phyloP scores from a whole-genome alignment of 2,797 vertebrate genomes.

The Brotula barbata region DNA sequence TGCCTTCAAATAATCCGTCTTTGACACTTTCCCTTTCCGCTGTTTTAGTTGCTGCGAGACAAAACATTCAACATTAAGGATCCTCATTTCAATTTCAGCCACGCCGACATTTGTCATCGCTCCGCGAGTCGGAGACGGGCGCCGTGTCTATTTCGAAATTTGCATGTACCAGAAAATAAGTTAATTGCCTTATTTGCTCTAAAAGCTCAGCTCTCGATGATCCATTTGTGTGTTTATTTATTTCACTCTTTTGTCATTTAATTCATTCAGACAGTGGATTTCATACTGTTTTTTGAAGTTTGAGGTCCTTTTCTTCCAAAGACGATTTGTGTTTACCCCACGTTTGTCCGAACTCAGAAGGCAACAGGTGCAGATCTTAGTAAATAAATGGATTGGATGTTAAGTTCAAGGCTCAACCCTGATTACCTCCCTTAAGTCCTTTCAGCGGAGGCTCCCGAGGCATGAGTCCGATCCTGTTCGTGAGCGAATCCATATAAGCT shows the following conservation, averaged over 20 bases:
- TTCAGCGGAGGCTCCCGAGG: slow-evolving; percentile 56
- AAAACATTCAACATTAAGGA: slow-evolving; percentile 10
- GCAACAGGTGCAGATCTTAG: slow-evolving; percentile 67
- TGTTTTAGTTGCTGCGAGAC: background rate
- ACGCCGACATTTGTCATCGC: background rate
- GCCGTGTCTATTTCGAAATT: background rate
- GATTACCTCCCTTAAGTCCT: slow-evolving; percentile 73
- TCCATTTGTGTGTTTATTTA: too few relatives aligned
- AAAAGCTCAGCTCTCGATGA: too few relatives aligned
- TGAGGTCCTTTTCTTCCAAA: slow-evolving; percentile 1
- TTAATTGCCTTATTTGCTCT: background rate
- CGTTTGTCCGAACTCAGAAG: slow-evolving; percentile 22
- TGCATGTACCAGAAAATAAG: background rate
- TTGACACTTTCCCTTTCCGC: background rate
- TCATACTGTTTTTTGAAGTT: background rate
- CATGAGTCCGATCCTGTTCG: slow-evolving; percentile 46
- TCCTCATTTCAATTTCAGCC: slow-evolving; percentile 15
- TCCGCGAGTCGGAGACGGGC: too few relatives aligned
- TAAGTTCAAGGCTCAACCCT: slow-evolving; percentile 64
- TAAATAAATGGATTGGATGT: slow-evolving; percentile 73
- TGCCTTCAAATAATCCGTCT: background rate
- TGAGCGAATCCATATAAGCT: slow-evolving; percentile 59
- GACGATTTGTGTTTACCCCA: slow-evolving; percentile 5
- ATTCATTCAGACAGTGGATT: background rate
- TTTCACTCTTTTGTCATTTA: background rate